These are phyloP conservation scores for Xestia c-nigrum DNA, from an alignment of 2,888 invertebrate genomes.

Conservation along the genomic window DNA sequence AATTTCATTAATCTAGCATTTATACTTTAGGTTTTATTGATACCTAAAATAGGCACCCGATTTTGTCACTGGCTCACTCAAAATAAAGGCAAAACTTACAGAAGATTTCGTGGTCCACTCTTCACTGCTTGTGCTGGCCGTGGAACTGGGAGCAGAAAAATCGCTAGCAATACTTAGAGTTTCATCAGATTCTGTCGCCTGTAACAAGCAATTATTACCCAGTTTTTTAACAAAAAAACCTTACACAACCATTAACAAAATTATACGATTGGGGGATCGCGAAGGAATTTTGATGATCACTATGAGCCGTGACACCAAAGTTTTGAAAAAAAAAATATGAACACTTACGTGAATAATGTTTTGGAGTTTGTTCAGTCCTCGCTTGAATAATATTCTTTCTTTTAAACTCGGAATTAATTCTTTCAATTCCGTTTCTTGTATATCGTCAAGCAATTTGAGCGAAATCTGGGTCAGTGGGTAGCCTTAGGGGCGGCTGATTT, in stretches of 20 bases:
- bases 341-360: background rate
- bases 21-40: background rate
- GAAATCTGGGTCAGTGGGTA: too few relatives aligned
- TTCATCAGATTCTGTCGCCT: too few relatives aligned
- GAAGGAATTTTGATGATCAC: too few relatives aligned
- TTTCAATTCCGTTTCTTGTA: background rate
- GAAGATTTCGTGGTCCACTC: background rate
- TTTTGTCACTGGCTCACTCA: background rate
- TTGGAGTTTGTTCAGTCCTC: background rate
- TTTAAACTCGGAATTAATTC: background rate
- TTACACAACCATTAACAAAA: too few relatives aligned
- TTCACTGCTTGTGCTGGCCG: background rate
- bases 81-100: background rate
- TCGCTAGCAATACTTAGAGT: background rate
- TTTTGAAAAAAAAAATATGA: background rate
- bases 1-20: too few relatives aligned
- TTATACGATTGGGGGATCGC: too few relatives aligned
- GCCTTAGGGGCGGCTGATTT: too few relatives aligned
- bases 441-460: background rate
- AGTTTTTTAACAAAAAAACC: too few relatives aligned
- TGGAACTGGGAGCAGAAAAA: background rate
- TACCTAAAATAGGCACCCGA: background rate
- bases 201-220: too few relatives aligned
- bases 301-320: background rate
- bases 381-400: background rate